Evolutionary conservation across 2,888 invertebrate genomes (phyloP), one percentile per base, ranked within the genome.

Genomic region (Ischnura elegans): DNA sequence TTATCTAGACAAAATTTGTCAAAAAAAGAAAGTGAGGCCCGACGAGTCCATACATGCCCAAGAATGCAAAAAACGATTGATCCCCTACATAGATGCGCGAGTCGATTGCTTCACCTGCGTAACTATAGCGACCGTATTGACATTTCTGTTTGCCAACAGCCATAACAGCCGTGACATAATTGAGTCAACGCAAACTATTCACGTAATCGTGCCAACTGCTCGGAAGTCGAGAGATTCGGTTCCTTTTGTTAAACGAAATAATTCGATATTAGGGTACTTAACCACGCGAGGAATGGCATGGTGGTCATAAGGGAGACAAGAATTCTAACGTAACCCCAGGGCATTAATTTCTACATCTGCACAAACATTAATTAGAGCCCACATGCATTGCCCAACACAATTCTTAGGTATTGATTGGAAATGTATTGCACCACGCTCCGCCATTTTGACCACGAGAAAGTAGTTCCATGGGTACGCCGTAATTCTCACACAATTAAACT

Each of bases 371-470:
- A n/a, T 25, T 36, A 25, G 61, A 43, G 61, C 90, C 90, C 61
- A n/a, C 90, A 90, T 90, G 90, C 90, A 90, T 61, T 90, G 43
- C 13, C 51, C 42, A 51, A 25, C 90, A 90, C 87, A 36, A 87
- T 21, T 87, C 21, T 10, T 25, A 25, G 10, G n/a, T 90, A 51
- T 55, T 61, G 61, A 61, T 25, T 61, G 61, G 42, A n/a, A 21
- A 51, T 61, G 43, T 42, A 90, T 61, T 29, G 36, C 90, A 61
- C 61, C 43, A 90, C 90, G 42, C 25, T 29, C 90, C 90, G 90
- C 90, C 90, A 90, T 90, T 90, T 90, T 90, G 61, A 90, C 90
- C 61, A 90, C 90, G 90, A 90, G 29, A 55, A 87, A 29, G 87
- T 21, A 90, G 90, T 87, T 36, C 51, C 51, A 2, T 5, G 29